Evolutionary conservation across 2,113 vertebrate genomes (phyloP).

Genomic region (Pogona vitticeps): DNA sequence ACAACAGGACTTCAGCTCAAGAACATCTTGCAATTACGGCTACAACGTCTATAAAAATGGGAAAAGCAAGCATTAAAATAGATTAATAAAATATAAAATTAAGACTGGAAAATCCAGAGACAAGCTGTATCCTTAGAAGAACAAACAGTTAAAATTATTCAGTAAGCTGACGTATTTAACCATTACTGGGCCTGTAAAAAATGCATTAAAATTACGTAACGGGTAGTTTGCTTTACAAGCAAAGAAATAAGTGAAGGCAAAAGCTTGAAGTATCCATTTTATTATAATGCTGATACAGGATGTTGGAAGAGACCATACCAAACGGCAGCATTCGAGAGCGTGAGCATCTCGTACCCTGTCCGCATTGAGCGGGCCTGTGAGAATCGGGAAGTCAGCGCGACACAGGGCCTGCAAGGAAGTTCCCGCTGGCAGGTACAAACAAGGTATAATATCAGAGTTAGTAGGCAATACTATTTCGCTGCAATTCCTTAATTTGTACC

Average conservation of each 20-base stretch:
- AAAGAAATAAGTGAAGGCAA: constrained; percentile 95
- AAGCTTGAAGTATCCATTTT: constrained; percentile 97
- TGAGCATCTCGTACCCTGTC: constrained; percentile 99
- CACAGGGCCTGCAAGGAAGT: constrained; percentile 99
- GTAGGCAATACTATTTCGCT: constrained; percentile 96
- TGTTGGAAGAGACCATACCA: constrained; percentile 99
- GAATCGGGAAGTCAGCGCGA: constrained; percentile 99
- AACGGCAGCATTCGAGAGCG: constrained; percentile 99
- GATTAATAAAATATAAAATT: constrained; percentile 96
- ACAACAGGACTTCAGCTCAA: constrained; percentile 98
- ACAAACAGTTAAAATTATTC: constrained; percentile 96
- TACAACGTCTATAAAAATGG: constrained; percentile 95
- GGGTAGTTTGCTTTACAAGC: constrained; percentile 85
- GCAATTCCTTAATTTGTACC: constrained; percentile 98
- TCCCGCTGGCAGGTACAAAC: constrained; percentile 99
- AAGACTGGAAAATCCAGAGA: constrained; percentile 99
- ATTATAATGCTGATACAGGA: constrained; percentile 99
- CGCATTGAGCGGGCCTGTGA: constrained; percentile 99
- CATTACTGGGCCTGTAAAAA: constrained; percentile 99
- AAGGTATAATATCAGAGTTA: constrained; percentile 99
- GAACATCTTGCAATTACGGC: constrained; percentile 95
- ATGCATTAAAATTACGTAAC: constrained; percentile 96
- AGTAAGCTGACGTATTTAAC: constrained; percentile 93
- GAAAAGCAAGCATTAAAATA: constrained; percentile 99
- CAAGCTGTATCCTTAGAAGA: constrained; percentile 99